Evolutionary conservation across 2,888 invertebrate genomes (phyloP).

Genomic region (Zonitis immaculata): DNA sequence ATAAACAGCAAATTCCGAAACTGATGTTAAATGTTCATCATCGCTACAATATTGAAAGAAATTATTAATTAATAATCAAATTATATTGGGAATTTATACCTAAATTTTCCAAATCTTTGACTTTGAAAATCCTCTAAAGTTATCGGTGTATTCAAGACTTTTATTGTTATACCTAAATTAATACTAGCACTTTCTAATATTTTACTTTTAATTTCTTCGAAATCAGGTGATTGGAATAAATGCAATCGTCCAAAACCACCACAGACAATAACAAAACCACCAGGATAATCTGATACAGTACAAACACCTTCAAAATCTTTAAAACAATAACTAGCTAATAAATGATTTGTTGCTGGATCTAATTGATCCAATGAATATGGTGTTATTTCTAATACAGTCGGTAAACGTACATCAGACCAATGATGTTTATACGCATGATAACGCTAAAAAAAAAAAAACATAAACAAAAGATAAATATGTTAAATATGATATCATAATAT

Average conservation of each 20-base stretch:
- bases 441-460: constrained; percentile 32
- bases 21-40: constrained; percentile 93
- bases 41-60: too few relatives aligned
- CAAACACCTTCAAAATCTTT: constrained; percentile 80
- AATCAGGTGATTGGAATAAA: constrained; percentile 80
- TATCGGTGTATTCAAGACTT: constrained; percentile 71
- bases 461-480: constrained; percentile 3
- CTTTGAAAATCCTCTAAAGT: constrained; percentile 81
- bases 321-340: constrained; percentile 78
- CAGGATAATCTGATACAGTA: constrained; percentile 82
- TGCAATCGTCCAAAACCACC: constrained; percentile 90
- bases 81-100: too few relatives aligned
- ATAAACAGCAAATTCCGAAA: constrained; percentile 94
- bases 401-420: constrained; percentile 90
- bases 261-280: constrained; percentile 84
- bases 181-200: constrained; percentile 77
- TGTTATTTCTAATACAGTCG: constrained; percentile 86
- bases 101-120: constrained; percentile 88
- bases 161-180: constrained; percentile 78
- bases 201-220: constrained; percentile 82
- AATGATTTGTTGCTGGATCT: constrained; percentile 77
- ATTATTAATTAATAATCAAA: too few relatives aligned
- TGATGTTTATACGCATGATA: constrained; percentile 93
- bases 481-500: background rate
- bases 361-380: constrained; percentile 88